Conservation (phyloP, 2,888 invertebrate genomes). For the Melanchra persicariae region DNA sequence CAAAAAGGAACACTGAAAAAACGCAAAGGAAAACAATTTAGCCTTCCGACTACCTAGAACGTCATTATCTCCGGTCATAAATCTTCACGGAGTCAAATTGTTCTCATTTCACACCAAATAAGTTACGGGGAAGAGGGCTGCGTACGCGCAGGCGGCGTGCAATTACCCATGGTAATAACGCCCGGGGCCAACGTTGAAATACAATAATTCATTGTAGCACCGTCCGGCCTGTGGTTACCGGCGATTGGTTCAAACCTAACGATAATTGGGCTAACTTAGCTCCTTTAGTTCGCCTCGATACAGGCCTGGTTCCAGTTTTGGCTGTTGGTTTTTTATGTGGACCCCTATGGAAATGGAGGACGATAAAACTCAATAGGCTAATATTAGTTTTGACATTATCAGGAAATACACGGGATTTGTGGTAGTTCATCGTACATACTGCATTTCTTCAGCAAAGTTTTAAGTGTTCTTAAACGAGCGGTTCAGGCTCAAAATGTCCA, state of each 20-base stretch:
- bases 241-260: constrained; percentile 59
- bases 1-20: constrained; percentile 27
- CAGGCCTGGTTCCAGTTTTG: constrained; percentile 1
- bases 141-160: constrained; percentile 69
- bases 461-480: too few relatives aligned
- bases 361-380: too few relatives aligned
- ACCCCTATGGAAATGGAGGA: background rate
- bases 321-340: background rate
- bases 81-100: constrained; percentile 84
- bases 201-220: constrained; percentile 68
- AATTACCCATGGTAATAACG: constrained; percentile 82
- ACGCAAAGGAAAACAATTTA: constrained; percentile 66
- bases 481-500: too few relatives aligned
- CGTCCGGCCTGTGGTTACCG: constrained; percentile 62
- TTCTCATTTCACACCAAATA: constrained; percentile 89
- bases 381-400: background rate
- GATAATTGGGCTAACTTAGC: constrained; percentile 60
- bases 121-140: constrained; percentile 78
- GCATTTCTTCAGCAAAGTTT: background rate
- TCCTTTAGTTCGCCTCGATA: constrained; percentile 34
- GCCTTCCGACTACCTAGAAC: constrained; percentile 67
- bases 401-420: too few relatives aligned
- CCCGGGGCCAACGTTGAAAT: constrained; percentile 61
- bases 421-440: background rate
- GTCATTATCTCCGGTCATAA: constrained; percentile 82